Conservation (phyloP, 2,797 vertebrate genomes). For the Martes flavigula region DNA sequence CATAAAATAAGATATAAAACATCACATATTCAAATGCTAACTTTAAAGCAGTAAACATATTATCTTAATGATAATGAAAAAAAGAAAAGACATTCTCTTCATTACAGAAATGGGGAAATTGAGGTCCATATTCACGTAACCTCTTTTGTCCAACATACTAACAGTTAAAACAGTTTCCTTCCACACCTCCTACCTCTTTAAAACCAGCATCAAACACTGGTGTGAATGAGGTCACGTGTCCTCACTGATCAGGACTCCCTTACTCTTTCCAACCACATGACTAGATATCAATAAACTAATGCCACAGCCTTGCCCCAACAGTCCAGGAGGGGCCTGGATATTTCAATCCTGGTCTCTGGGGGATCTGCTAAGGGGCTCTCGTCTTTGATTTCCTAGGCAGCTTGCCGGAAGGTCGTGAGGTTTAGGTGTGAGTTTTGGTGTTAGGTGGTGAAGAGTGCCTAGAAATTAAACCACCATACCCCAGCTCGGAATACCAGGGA, state of each 20-base stretch:
- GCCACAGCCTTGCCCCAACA: not conserved
- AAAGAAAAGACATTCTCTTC: not conserved
- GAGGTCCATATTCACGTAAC: not conserved
- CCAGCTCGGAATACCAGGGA: not conserved
- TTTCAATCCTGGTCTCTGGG: not conserved
- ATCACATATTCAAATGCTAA: slow-evolving; percentile 34
- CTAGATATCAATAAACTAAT: not conserved
- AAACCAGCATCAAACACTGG: not conserved
- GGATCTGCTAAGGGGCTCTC: not conserved
- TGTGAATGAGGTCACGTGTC: not conserved
- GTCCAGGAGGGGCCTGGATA: not conserved
- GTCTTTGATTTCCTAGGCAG: not conserved
- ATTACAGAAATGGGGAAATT: slow-evolving; percentile 43
- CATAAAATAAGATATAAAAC: slow-evolving; percentile 36
- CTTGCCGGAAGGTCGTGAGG: not conserved
- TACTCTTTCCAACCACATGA: not conserved
- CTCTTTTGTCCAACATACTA: not conserved
- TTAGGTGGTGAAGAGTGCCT: not conserved
- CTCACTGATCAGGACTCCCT: not conserved
- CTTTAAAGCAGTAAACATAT: slow-evolving; percentile 51
- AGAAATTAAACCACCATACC: not conserved
- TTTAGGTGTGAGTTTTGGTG: not conserved
- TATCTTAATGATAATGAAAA: slow-evolving; percentile 11
- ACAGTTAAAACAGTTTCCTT: not conserved
- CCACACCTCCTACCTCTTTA: not conserved